Conservation (phyloP, 2,113 vertebrate species). For the Erinaceus europaeus region DNA sequence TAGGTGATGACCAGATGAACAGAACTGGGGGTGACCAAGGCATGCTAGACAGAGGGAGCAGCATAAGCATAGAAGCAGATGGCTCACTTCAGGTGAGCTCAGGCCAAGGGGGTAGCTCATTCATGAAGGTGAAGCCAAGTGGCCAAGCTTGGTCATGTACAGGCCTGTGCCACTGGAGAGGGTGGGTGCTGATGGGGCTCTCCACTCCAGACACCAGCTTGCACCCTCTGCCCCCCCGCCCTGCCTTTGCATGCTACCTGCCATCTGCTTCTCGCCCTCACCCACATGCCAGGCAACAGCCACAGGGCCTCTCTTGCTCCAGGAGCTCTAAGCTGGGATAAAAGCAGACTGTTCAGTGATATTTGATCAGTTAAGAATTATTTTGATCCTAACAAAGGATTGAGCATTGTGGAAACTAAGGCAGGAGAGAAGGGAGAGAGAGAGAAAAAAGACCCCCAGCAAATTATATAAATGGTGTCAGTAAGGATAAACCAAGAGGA, state of each 20-base stretch:
- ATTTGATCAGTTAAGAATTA: not conserved
- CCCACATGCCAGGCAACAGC: not conserved
- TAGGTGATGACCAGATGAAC: conserved; percentile 18
- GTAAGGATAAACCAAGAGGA: not conserved
- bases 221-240: no score
- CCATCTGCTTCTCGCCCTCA: conserved; percentile 12
- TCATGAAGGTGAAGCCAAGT: not conserved
- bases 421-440: not conserved
- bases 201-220: conserved; percentile 3
- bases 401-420: not conserved
- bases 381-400: not conserved
- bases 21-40: not conserved
- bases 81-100: not conserved
- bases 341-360: not conserved
- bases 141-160: not conserved
- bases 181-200: not conserved
- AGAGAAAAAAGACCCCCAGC: not conserved
- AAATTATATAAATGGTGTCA: not conserved
- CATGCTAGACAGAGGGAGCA: conserved; percentile 17
- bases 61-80: not conserved
- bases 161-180: not conserved
- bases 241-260: conserved; percentile 9
- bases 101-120: not conserved
- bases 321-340: not conserved
- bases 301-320: not conserved